These are phyloP conservation scores for Sitophilus oryzae DNA, from an alignment of 1,140 invertebrate species.

Conservation along the genomic window DNA sequence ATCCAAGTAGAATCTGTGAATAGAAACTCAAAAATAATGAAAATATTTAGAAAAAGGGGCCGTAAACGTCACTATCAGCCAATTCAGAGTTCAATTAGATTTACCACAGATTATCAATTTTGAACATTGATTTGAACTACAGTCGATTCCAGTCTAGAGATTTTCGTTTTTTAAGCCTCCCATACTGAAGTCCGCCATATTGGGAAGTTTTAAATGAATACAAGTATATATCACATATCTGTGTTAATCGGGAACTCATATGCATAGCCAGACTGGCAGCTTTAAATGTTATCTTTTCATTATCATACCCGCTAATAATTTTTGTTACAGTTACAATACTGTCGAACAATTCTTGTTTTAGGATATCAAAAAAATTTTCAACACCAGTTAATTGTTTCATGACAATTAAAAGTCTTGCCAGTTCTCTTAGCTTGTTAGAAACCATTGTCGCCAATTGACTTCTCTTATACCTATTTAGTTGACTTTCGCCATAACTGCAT, in stretches of 20 bases:
- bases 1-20: too few species aligned
- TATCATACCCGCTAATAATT: slow-evolving; percentile 27
- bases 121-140: too few species aligned
- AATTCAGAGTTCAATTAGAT: too few species aligned
- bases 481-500: slow-evolving; percentile 23
- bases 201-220: too few species aligned
- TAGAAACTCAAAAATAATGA: too few species aligned
- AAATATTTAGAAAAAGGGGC: too few species aligned
- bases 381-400: slow-evolving; percentile 6
- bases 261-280: slow-evolving; percentile 29
- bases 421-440: slow-evolving; percentile 25
- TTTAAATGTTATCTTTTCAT: slow-evolving; percentile 19
- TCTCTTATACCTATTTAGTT: slow-evolving; percentile 25
- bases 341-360: slow-evolving; percentile 23
- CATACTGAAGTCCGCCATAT: too few species aligned
- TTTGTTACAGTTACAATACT: slow-evolving; percentile 18
- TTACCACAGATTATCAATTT: too few species aligned
- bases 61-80: too few species aligned
- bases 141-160: too few species aligned
- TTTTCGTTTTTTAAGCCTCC: too few species aligned
- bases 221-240: slow-evolving; percentile 25
- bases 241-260: slow-evolving; percentile 22
- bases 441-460: slow-evolving; percentile 19
- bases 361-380: slow-evolving; percentile 11
- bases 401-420: slow-evolving; percentile 16